Conservation (phyloP, 2,888 invertebrate genomes). For the Epinotia bilunana region DNA sequence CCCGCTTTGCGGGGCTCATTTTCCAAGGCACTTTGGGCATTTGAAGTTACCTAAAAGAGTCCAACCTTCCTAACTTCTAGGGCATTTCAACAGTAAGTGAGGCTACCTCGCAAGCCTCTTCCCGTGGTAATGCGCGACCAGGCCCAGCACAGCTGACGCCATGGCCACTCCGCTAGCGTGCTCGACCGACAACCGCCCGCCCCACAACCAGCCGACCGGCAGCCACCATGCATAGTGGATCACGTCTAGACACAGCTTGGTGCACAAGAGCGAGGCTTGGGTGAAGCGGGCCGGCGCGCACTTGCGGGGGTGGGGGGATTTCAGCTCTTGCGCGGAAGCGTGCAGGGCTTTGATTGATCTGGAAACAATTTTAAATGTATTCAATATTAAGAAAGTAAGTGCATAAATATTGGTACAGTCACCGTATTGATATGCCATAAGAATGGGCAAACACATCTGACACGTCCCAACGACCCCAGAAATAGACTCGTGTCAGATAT, state of each 20-base stretch:
- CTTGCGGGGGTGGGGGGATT: slow-evolving; percentile 59
- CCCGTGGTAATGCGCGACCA: slow-evolving; percentile 70
- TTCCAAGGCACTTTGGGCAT: no score
- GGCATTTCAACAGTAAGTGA: neutral
- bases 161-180: slow-evolving; percentile 67
- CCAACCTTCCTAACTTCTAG: no score
- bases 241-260: slow-evolving; percentile 85
- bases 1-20: no score
- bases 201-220: slow-evolving; percentile 92
- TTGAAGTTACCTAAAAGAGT: no score
- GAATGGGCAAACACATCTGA: no score
- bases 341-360: slow-evolving; percentile 73
- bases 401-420: no score
- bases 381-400: no score
- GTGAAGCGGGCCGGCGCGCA: slow-evolving; percentile 71
- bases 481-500: no score
- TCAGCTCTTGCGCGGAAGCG: slow-evolving; percentile 57
- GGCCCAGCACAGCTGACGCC: slow-evolving; percentile 64
- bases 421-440: no score
- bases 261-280: slow-evolving; percentile 68
- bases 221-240: slow-evolving; percentile 92
- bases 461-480: no score
- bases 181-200: slow-evolving; percentile 83
- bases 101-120: slow-evolving; percentile 55
- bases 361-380: slow-evolving; percentile 33